phyloP scores from a whole-genome alignment of 2,113 vertebrate species.

The Alethe castanea region DNA sequence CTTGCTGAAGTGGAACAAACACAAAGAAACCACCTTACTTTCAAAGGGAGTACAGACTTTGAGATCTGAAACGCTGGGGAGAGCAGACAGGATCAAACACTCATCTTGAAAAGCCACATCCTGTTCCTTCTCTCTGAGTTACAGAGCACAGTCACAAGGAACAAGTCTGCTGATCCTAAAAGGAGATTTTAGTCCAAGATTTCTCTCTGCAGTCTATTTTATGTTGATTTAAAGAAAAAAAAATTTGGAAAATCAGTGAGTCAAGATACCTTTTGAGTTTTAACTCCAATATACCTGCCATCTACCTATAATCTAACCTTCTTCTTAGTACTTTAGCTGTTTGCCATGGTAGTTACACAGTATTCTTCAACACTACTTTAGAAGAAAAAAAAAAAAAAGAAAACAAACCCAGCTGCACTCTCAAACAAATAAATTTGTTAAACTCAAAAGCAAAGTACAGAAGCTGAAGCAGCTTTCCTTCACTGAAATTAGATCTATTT shows the following conservation, averaged over 20 bases:
- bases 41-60: not conserved
- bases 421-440: not conserved
- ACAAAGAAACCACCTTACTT: not conserved
- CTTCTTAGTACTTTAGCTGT: not conserved
- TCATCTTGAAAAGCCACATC: conserved; percentile 41
- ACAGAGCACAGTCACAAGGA: conserved; percentile 15
- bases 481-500: not conserved
- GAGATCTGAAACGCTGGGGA: not conserved
- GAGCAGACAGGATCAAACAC: conserved; percentile 5
- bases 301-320: not conserved
- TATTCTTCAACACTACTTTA: not conserved
- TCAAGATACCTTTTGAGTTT: not conserved
- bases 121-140: not conserved
- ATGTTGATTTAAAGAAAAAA: not conserved
- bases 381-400: not conserved
- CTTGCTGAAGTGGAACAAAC: not conserved
- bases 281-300: not conserved
- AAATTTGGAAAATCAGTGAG: not conserved
- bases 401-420: not conserved
- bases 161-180: not conserved
- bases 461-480: not conserved
- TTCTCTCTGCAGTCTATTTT: not conserved
- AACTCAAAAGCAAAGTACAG: not conserved
- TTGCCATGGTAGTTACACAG: not conserved
- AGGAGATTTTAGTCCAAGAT: not conserved